Evolutionary conservation across 2,888 invertebrate species (phyloP).

Genomic region (Sinotaia quadrata): DNA sequence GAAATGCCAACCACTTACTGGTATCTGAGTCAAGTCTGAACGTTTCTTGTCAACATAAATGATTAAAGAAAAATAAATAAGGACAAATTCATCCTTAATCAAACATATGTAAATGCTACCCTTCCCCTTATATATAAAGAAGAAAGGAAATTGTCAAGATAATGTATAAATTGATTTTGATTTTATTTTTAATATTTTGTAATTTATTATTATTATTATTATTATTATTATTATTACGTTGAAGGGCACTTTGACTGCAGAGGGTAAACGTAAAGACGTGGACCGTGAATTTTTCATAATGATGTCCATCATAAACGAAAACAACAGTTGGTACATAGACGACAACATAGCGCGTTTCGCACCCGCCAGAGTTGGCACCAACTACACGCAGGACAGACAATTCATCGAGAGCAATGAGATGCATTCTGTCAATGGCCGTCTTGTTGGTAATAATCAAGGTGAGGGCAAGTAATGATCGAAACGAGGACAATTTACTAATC

Average conservation of each 20-base stretch:
- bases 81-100: too few species aligned
- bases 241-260: slow-evolving; percentile 8
- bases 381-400: slow-evolving; percentile 33
- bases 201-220: slow-evolving; percentile 1
- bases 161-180: not conserved
- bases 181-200: not conserved
- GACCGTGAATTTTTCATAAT: slow-evolving; percentile 56
- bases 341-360: slow-evolving; percentile 56
- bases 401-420: slow-evolving; percentile 49
- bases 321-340: slow-evolving; percentile 56
- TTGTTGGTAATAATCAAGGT: too few species aligned
- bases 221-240: slow-evolving; percentile 8
- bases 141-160: not conserved
- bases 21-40: too few species aligned
- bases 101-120: too few species aligned
- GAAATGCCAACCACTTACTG: too few species aligned
- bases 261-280: slow-evolving; percentile 37
- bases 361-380: slow-evolving; percentile 34
- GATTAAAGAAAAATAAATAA: too few species aligned
- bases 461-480: too few species aligned
- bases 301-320: slow-evolving; percentile 60
- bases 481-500: too few species aligned
- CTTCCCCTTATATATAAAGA: not conserved
- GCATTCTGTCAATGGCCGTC: slow-evolving; percentile 49
- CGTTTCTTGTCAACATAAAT: too few species aligned